Evolutionary conservation across 2,113 vertebrate genomes (phyloP).

Genomic region (Corapipo altera): DNA sequence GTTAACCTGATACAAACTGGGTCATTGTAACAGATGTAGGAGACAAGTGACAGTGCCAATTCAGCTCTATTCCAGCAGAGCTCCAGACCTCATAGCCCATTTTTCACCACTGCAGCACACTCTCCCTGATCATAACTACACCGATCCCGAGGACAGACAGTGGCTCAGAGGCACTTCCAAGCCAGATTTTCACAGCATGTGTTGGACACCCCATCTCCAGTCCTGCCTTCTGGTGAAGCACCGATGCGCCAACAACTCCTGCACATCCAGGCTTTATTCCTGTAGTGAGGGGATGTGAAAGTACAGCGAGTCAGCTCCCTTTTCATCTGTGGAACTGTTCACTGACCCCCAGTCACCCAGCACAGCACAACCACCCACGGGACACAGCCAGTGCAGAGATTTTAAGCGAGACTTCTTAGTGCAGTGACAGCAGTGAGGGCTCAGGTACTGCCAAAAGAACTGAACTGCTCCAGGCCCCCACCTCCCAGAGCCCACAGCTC

Average conservation of each 20-base stretch:
- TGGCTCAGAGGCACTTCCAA: background rate
- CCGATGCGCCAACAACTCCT: fast-evolving
- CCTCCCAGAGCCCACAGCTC: background rate
- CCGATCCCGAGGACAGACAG: background rate
- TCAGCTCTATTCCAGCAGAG: background rate
- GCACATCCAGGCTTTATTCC: too few relatives aligned
- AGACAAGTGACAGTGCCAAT: fast-evolving
- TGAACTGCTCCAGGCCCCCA: too few relatives aligned
- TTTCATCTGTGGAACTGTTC: too few relatives aligned
- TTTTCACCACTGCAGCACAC: fast-evolving
- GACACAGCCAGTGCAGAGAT: background rate
- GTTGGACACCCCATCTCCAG: fast-evolving
- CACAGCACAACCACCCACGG: background rate
- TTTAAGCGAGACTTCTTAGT: fast-evolving
- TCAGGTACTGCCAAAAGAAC: background rate
- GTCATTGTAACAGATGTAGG: fast-evolving
- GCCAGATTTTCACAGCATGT: fast-evolving
- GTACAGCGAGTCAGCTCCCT: fast-evolving
- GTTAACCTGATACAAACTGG: fast-evolving
- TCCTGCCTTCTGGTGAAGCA: fast-evolving
- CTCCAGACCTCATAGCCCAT: fast-evolving
- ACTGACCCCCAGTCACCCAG: too few relatives aligned
- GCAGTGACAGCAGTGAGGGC: fast-evolving
- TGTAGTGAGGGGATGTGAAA: fast-evolving
- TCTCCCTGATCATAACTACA: fast-evolving